Evolutionary conservation across 2,888 invertebrate genomes (phyloP), one percentile per base, ranked within the genome.

Genomic region (Nephrotoma appendiculata): DNA sequence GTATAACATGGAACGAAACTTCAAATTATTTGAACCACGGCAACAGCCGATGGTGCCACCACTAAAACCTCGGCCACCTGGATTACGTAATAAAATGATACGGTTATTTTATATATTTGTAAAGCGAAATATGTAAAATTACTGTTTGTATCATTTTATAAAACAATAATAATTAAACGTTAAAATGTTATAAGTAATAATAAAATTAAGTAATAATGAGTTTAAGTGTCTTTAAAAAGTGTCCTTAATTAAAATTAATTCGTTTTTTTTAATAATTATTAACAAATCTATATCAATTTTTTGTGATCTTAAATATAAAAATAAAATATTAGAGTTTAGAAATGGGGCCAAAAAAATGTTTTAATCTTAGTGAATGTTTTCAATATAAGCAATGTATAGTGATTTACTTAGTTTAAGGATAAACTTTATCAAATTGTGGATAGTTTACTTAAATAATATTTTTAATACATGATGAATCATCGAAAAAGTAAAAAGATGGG

Each of bases 21-120:
- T 31, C 31, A 71, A 71, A 31, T 87, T 88, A 87, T 88, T 88
- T 86, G 87, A 87, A 89, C 89, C 89, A 89, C 89, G 89, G 88
- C 88, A 89, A 86, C 89, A 89, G 89, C 89, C 89, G 89, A 89
- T 89, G 89, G 89, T 89, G 85, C 90, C 90, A 88, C 90, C 90
- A 87, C 89, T 89, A 86, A 90, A 90, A 87, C 90, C 90, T 85
- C 89, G 90, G 89, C 90, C 90, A 88, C 90, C 90, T 87, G 90
- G 90, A 89, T 52, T 71, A 71, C 31, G 31, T 71, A 71, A 71
- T 71, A 71, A 71, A 71, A 19, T 71, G 31, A 31, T 31, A 71
- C 19, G 71, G 9, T 71, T 71, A 31, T 57, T 57, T 19, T 57
- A 44, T 44, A 57, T 31, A 31, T 31, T 31, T 57, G 57, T 57